Base-by-base conservation (phyloP, 2,888 invertebrate genomes). In the Reticulitermes lucifugus region DNA sequence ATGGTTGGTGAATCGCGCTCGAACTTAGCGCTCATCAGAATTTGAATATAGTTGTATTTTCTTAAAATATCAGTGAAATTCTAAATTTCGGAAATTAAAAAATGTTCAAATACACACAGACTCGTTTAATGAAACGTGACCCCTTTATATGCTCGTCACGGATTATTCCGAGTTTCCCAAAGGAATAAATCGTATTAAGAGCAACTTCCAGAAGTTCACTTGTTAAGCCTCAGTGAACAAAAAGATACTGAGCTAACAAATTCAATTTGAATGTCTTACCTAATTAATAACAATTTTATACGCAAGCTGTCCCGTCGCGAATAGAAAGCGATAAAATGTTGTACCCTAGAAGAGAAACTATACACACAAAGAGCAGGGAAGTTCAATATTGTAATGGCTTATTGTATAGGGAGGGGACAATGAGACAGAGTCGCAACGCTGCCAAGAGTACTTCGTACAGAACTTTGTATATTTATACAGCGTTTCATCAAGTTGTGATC, bases 211-310 rank as follows among this genome's bases (percentile, higher is more conserved):
- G 14, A 73, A 73, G 14, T 35, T 41, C 10, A 18, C 2, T 35
- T 73, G 2, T 71, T n/a, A 71, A 29, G 6, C 29, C 29, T 29
- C 71, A 14, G 25, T 41, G 6, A 35, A 73, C 21, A 14, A 6
- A 21, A 12, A 12, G 73, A 73, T 73, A 73, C 21, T 35, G 73
- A 73, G 35, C 41, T 73, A 73, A 41, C 5, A 73, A 73, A 73
- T 73, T 12, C 35, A 73, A 73, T 73, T 35, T 73, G 73, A 73
- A 41, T 73, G 35, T 73, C 73, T 73, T 29, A 41, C 7, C 73
- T 73, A 73, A 73, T 73, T 73, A 73, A 73, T 73, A 73, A 73
- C 73, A 73, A 73, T 73, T 41, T 73, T 73, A 73, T 73, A 73
- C 14, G 35, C 73, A 41, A 41, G 73, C 35, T 21, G 73, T 41